Conservation (phyloP, 1,140 invertebrate genomes). For the Brachionus koreanus region DNA sequence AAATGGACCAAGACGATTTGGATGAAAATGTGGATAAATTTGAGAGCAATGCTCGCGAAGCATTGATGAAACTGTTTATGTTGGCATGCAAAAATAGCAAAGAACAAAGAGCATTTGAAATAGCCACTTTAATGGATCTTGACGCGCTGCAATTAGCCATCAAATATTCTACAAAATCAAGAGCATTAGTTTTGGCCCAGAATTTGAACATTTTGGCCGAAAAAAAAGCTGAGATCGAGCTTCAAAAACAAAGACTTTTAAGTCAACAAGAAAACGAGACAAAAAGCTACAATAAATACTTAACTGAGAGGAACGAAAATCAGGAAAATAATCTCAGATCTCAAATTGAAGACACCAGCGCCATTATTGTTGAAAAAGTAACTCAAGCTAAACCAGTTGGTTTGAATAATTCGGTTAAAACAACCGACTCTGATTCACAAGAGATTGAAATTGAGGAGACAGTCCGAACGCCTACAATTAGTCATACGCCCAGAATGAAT, state of each 20-base stretch:
- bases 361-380: conserved; percentile 1
- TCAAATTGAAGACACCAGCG: conserved; percentile 21
- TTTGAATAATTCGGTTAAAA: not conserved
- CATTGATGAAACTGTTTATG: conserved; percentile 85
- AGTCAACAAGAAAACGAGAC: not conserved
- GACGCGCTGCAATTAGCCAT: conserved; percentile 75
- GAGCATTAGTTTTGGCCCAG: conserved; percentile 72
- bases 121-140: conserved; percentile 75
- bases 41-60: conserved; percentile 61
- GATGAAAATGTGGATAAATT: conserved; percentile 65
- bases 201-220: conserved; percentile 56
- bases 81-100: conserved; percentile 74
- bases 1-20: conserved; percentile 50
- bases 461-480: not conserved
- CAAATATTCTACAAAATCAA: conserved; percentile 75
- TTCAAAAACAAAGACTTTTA: not conserved
- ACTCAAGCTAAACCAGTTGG: not conserved
- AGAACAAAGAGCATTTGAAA: conserved; percentile 77
- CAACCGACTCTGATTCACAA: conserved; percentile 16
- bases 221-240: conserved; percentile 45
- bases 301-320: not conserved
- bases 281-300: not conserved
- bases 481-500: not conserved
- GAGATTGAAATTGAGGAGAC: conserved; percentile 16
- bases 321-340: not conserved